Base-by-base conservation (phyloP, 2,797 vertebrate genomes). In the Lepus townsendii region DNA sequence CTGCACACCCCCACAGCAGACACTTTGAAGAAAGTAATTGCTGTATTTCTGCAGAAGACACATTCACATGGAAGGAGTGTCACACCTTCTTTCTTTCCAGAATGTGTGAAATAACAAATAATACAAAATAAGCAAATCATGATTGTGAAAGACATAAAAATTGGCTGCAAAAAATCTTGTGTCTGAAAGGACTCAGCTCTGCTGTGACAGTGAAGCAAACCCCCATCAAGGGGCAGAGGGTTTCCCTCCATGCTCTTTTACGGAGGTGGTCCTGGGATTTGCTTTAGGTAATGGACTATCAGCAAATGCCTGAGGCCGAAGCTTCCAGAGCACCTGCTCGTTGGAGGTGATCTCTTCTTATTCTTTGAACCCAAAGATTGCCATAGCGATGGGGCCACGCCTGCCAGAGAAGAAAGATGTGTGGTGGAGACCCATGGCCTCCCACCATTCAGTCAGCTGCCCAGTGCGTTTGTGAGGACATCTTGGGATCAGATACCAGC, bases 91-190 rank as follows among this genome's bases (percentile, higher is more conserved):
- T 90, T 85, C 65, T 65, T 88, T 90, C 60, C 7, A 78, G 85
- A 71, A 78, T 26, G 52, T 88, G 57, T 77, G 68, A 92, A 79
- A 66, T 26, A 75, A 47, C 54, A 88, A 93, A 85, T 35, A 62
- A 92, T 88, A 32, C 30, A 95, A 75, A 82, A 63, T 79, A 12
- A 90, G 73, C 20, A 30, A 54, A 71, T 54, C 16, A 16, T 75
- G 71, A 85, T 79, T 69, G n/a, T 76, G 30, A 88, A 60, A n/a
- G 35, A 50, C 66, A 38, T 19, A 27, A 47, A 77, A 90, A 47
- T 54, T 62, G n/a, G 2, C 65, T n/a, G 35, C 42, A 32, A 54
- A 26, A 72, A 60, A 2, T 38, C 16, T 60, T 8, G n/a, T 16
- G 26, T 76, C 42, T 52, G 47, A 26, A 60, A 14, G 27, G 1